Percentiles rank a stretch among this genome's conserved stretches.
Conservation (phyloP, 2,888 invertebrate species). For the Drosophila percnosoma region DNA sequence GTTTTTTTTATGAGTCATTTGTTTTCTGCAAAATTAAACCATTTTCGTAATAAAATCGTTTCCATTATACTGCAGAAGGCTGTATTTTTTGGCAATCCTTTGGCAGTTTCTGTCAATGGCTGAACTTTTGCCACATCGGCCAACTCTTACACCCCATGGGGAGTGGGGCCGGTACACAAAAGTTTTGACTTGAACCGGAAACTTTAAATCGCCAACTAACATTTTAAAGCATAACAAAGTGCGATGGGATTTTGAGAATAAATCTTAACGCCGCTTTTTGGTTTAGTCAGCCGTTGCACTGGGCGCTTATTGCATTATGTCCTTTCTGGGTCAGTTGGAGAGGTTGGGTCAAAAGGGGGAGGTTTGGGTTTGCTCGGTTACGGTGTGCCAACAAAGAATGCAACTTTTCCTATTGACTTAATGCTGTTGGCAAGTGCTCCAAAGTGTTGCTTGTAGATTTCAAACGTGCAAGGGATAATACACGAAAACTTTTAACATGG, state of each 20-base stretch:
- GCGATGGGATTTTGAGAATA: constrained; percentile 70
- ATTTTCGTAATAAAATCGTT: not conserved
- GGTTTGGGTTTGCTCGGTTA: constrained; percentile 22
- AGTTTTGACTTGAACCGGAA: constrained; percentile 53
- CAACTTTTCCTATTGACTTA: constrained; percentile 80
- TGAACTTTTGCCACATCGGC: constrained; percentile 28
- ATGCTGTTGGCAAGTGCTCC: constrained; percentile 71
- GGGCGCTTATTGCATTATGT: constrained; percentile 72
- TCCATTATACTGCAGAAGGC: not conserved
- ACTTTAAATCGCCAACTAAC: constrained; percentile 67
- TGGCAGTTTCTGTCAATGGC: constrained; percentile 25
- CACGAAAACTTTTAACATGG: constrained; percentile 60
- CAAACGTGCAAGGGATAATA: constrained; percentile 9
- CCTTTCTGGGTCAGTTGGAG: constrained; percentile 12
- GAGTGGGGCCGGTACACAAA: constrained; percentile 24
- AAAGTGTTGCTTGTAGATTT: constrained; percentile 61
- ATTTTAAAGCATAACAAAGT: constrained; percentile 75
- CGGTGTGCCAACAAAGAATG: constrained; percentile 53
- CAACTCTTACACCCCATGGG: not conserved
- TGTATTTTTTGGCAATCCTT: constrained; percentile 7
- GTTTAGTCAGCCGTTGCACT: constrained; percentile 66
- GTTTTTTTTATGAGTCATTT: not conserved
- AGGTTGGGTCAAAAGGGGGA: not conserved
- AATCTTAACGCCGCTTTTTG: constrained; percentile 69
- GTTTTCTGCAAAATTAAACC: not conserved